Evolutionary conservation across 2,113 vertebrate species (phyloP).

Genomic region (Trachemys scripta): DNA sequence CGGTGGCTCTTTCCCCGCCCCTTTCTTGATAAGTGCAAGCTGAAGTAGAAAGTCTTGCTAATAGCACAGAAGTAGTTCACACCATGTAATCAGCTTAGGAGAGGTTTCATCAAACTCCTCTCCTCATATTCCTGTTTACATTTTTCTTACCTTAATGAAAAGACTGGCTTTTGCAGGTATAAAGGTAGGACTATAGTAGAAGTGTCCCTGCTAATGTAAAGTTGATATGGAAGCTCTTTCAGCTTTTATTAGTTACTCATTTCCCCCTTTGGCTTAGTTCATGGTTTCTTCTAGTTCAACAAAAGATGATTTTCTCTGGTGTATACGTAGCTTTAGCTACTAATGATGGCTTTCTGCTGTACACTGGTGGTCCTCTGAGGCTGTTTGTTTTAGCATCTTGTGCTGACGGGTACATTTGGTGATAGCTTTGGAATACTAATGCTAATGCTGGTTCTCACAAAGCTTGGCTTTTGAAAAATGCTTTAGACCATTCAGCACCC

Average conservation of each 20-base stretch:
- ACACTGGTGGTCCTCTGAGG: slow-evolving; percentile 39
- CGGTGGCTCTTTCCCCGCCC: neutral
- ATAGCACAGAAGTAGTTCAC: slow-evolving; percentile 6
- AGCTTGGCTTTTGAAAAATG: slow-evolving; percentile 30
- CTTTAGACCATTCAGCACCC: neutral
- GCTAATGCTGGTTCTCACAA: neutral
- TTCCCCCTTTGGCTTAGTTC: neutral
- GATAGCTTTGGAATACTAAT: slow-evolving; percentile 53
- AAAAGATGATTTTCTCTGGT: slow-evolving; percentile 31
- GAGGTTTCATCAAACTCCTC: neutral
- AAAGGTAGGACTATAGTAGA: neutral
- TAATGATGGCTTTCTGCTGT: slow-evolving; percentile 20
- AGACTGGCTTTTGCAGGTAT: slow-evolving; percentile 33
- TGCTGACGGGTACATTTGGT: slow-evolving; percentile 5
- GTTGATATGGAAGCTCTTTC: slow-evolving; percentile 15
- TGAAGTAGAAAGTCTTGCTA: slow-evolving; percentile 22
- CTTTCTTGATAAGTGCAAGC: neutral
- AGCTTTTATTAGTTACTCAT: slow-evolving; percentile 40
- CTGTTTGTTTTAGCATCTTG: neutral
- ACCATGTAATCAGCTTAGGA: neutral
- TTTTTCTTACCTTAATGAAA: slow-evolving; percentile 3
- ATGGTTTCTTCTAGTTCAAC: slow-evolving; percentile 23
- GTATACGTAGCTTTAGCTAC: neutral
- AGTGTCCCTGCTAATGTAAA: slow-evolving; percentile 22
- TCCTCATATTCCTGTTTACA: neutral